Evolutionary conservation across 1,140 invertebrate species (phyloP).

Genomic region (Luehdorfia chinensis): DNA sequence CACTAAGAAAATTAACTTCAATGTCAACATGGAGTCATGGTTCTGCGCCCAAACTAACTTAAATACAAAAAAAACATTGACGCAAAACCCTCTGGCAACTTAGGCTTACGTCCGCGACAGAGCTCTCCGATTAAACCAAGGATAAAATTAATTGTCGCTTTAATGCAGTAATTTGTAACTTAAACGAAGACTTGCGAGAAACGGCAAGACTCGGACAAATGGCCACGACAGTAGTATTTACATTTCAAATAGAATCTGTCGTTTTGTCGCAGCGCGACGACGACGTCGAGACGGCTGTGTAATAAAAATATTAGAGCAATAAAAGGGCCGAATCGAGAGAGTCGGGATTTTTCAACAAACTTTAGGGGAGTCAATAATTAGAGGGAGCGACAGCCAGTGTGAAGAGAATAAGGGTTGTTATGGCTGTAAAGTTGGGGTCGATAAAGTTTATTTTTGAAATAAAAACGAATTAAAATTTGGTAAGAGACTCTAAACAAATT

Average conservation of each 20-base stretch:
- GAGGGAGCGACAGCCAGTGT: constrained; percentile 59
- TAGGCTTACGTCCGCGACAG: constrained; percentile 30
- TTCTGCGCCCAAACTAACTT: constrained; percentile 48
- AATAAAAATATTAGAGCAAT: constrained; percentile 62
- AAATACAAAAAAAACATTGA: constrained; percentile 50
- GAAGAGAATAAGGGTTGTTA: constrained; percentile 68
- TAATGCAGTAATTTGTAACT: constrained; percentile 16
- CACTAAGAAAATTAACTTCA: constrained; percentile 33
- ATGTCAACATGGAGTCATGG: constrained; percentile 61
- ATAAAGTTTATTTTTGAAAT: constrained; percentile 52
- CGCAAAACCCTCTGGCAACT: constrained; percentile 47
- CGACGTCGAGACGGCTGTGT: constrained; percentile 10
- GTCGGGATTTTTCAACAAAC: constrained; percentile 53
- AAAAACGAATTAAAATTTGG: neutral
- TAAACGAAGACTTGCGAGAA: constrained; percentile 9
- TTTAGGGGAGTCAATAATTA: constrained; percentile 71
- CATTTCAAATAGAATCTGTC: constrained; percentile 13
- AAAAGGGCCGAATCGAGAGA: constrained; percentile 49
- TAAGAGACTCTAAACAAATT: no score
- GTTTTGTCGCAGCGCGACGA: constrained; percentile 13
- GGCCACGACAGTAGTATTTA: constrained; percentile 14
- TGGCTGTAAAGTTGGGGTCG: constrained; percentile 52
- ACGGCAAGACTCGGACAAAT: constrained; percentile 12
- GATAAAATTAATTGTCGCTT: constrained; percentile 35
- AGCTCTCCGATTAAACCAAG: constrained; percentile 35